These are phyloP conservation scores for Gambusia affinis DNA, from an alignment of 2,113 vertebrate genomes.

Conservation along the genomic window DNA sequence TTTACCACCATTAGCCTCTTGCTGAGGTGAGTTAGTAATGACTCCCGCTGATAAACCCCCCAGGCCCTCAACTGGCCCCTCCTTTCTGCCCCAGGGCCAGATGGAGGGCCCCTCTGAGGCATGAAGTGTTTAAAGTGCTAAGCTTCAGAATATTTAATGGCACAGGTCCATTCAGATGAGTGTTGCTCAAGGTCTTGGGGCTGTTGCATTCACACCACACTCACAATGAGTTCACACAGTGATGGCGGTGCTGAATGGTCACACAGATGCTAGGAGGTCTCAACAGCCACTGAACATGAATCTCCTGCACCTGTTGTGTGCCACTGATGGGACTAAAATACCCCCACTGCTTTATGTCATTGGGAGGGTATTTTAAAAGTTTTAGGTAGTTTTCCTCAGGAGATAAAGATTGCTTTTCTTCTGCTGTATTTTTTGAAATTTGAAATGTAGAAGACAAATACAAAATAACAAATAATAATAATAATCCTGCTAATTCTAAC, in stretches of 20 bases:
- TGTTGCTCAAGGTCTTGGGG: constrained; percentile 70
- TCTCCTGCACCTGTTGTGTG: constrained; percentile 61
- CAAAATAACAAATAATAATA: too few species aligned
- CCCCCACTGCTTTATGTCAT: constrained; percentile 21
- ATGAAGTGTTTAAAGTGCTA: constrained; percentile 69
- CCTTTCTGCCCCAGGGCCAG: constrained; percentile 64
- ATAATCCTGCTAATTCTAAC: too few species aligned
- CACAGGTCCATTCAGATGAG: constrained; percentile 66
- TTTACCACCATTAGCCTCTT: constrained; percentile 80
- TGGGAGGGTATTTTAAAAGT: not conserved
- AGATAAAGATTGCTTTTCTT: not conserved
- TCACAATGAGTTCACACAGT: constrained; percentile 65
- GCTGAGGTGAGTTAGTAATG: constrained; percentile 76
- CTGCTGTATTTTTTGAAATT: not conserved
- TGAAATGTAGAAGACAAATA: too few species aligned
- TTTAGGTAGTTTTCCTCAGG: not conserved
- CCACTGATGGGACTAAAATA: constrained; percentile 39
- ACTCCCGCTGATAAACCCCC: constrained; percentile 70
- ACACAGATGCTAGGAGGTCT: constrained; percentile 60
- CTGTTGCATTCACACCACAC: constrained; percentile 66
- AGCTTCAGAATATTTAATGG: constrained; percentile 63
- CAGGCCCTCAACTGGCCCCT: constrained; percentile 43
- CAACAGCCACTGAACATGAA: constrained; percentile 21
- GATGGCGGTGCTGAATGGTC: constrained; percentile 51
- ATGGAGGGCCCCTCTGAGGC: constrained; percentile 79